Conservation (phyloP, 1,140 invertebrate genomes). For the Bombus balteatus region DNA sequence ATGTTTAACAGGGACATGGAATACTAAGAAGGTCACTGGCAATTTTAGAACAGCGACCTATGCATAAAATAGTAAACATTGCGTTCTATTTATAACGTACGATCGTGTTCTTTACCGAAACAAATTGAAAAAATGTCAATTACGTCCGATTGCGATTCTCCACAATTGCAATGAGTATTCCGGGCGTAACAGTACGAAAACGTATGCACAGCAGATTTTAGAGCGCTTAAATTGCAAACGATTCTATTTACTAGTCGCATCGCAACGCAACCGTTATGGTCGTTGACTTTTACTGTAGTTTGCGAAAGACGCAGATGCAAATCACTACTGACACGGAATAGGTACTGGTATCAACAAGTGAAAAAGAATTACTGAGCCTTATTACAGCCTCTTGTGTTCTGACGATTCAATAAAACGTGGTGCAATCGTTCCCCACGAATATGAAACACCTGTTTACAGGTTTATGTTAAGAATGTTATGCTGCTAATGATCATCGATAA, state of each 20-base stretch:
- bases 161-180: slow-evolving; percentile 1
- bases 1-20: neutral
- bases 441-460: neutral
- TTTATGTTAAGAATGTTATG: neutral
- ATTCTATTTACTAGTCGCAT: slow-evolving; percentile 52
- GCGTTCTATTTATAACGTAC: slow-evolving; percentile 26
- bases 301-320: slow-evolving; percentile 43
- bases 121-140: neutral
- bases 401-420: too few species aligned
- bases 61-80: neutral
- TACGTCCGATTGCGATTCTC: neutral
- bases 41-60: neutral
- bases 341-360: neutral
- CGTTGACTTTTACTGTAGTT: slow-evolving; percentile 49
- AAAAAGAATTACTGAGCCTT: too few species aligned
- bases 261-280: slow-evolving; percentile 51
- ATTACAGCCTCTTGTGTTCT: too few species aligned
- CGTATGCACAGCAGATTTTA: slow-evolving; percentile 11
- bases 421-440: too few species aligned
- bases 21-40: neutral
- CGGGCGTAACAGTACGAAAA: neutral
- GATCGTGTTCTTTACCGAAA: neutral
- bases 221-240: slow-evolving; percentile 37
- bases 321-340: slow-evolving; percentile 21
- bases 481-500: neutral